These are phyloP conservation scores for Typhlomys cinereus DNA, from an alignment of 2,113 vertebrate genomes.

Conservation along the genomic window DNA sequence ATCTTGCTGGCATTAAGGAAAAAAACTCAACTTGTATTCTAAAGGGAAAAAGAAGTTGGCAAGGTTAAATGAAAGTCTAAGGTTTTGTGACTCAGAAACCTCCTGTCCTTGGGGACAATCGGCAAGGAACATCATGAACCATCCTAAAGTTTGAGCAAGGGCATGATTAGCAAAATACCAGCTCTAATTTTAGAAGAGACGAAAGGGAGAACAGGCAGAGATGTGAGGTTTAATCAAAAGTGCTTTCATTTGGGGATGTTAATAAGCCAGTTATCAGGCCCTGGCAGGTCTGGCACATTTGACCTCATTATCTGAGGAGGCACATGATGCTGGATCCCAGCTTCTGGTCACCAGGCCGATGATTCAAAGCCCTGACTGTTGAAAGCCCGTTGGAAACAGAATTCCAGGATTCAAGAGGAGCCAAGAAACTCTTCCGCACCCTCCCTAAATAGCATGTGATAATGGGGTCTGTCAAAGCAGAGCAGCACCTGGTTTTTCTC, in stretches of 20 bases:
- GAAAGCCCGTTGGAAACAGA: constrained; percentile 82
- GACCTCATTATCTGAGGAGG: constrained; percentile 81
- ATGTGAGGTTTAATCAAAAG: constrained; percentile 72
- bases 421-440: constrained; percentile 72
- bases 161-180: constrained; percentile 58
- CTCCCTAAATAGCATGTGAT: constrained; percentile 68
- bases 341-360: constrained; percentile 79
- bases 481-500: constrained; percentile 50
- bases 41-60: background rate
- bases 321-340: constrained; percentile 72
- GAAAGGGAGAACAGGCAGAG: constrained; percentile 46
- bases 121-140: background rate
- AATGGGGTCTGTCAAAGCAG: constrained; percentile 46
- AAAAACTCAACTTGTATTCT: background rate
- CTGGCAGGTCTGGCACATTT: constrained; percentile 71
- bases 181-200: constrained; percentile 76
- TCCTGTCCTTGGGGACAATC: constrained; percentile 25
- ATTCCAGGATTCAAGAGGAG: constrained; percentile 74
- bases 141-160: constrained; percentile 63
- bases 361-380: constrained; percentile 71
- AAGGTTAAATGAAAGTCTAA: background rate
- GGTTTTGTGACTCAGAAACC: background rate
- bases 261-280: constrained; percentile 71
- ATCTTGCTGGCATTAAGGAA: background rate
- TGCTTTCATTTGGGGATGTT: constrained; percentile 60